phyloP scores from a whole-genome alignment of 1,140 invertebrate genomes.

The Lepidurus arcticus region DNA sequence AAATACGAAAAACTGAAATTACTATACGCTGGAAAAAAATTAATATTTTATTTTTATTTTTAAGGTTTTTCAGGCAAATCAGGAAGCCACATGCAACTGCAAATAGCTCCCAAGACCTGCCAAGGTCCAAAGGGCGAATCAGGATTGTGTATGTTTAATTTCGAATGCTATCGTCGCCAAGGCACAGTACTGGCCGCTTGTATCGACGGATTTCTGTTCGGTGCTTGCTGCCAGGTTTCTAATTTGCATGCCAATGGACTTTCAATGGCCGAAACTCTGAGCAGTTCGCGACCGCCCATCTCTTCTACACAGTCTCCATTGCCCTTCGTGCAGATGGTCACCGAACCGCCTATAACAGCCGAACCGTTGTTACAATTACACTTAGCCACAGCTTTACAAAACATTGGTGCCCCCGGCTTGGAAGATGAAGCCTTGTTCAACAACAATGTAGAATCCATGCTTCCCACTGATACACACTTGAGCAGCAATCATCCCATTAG shows the following conservation, averaged over 20 bases:
- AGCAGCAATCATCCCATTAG: constrained; percentile 53
- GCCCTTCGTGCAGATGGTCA: background rate
- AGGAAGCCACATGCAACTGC: constrained; percentile 25
- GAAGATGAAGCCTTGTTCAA: background rate
- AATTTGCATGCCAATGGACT: background rate
- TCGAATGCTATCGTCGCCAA: constrained; percentile 71
- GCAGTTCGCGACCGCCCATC: background rate
- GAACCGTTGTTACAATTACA: background rate
- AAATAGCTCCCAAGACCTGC: constrained; percentile 38
- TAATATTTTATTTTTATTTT: too few species aligned
- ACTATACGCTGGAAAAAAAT: too few species aligned
- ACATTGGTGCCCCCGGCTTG: background rate
- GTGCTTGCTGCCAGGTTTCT: constrained; percentile 64
- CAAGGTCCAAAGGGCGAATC: constrained; percentile 46
- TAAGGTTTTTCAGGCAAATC: too few species aligned
- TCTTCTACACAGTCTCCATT: background rate
- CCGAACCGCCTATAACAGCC: background rate
- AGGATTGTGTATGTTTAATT: constrained; percentile 90
- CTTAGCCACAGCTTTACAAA: background rate
- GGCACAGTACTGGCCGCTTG: constrained; percentile 81
- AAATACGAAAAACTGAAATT: too few species aligned
- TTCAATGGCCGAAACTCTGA: background rate
- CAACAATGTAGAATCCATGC: background rate
- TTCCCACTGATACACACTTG: background rate
- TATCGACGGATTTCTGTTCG: constrained; percentile 85